Base-by-base conservation (phyloP, 2,888 invertebrate species). In the Polylopha cassiicola region DNA sequence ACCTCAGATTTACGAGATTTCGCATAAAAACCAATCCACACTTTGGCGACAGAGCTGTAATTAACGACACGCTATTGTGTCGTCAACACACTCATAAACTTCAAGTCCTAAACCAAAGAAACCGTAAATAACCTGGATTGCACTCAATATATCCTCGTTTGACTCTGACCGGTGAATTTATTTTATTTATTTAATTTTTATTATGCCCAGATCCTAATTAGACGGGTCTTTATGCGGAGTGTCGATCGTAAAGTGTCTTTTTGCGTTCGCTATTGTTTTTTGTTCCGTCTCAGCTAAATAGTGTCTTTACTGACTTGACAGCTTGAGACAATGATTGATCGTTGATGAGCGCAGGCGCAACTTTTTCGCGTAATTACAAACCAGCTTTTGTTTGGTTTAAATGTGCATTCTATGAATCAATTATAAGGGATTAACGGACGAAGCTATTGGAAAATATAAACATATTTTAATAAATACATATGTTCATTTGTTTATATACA, bases 61-160 rank as follows among this genome's bases (percentile, higher is more conserved):
- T 61, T 61, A 65, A 63, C 54, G 63, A 67, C 57, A 67, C 62
- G 64, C 57, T 66, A 65, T 61, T 64, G 50, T 50, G 48, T 58
- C 53, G 64, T 60, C 61, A 61, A 55, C 54, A 46, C 33, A 49
- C 38, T 29, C 24, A 39, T 39, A 43, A 41, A 50, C 46, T 45
- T 37, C 37, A 27, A 45, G 37, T 34, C 61, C 70, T 68, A 67
- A 70, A 46, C 50, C 37, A 47, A 50, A 46, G 55, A 50, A 55
- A 50, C 55, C 58, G 47, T 47, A 52, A 50, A 47, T 24, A 63
- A 75, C 50, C 47, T 54, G 47, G 63, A 72, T 73, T 69, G 71
- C 66, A 53, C 59, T 57, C 69, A 62, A 68, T 73, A 74, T 73
- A 74, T 62, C 58, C 52, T 51, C 48, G 11, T 21, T 36, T 41